Percentiles rank a stretch among this genome's conserved stretches.
Evolutionary conservation across 1,140 invertebrate species (phyloP).

Genomic region (Lepidurus couesii): DNA sequence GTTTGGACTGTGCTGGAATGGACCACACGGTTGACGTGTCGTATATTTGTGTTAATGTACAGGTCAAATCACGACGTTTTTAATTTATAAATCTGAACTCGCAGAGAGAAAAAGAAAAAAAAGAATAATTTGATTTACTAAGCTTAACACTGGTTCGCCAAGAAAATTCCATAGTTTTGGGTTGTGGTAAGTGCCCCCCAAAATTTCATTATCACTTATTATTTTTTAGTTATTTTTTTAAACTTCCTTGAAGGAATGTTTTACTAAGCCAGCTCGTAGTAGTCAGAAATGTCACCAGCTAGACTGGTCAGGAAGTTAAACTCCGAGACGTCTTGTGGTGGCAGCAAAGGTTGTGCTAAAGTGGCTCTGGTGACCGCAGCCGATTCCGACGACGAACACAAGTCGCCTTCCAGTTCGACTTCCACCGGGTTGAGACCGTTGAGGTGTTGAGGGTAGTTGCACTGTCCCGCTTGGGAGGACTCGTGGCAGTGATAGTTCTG

Average conservation of each 20-base stretch:
- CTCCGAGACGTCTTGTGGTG: slow-evolving; percentile 81
- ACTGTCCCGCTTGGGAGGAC: neutral
- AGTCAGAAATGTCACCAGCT: slow-evolving; percentile 85
- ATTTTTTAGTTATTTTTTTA: neutral
- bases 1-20: no score
- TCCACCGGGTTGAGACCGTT: neutral
- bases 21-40: no score
- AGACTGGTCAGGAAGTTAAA: slow-evolving; percentile 86
- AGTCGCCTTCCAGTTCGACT: neutral
- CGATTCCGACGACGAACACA: neutral
- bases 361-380: neutral
- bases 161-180: no score
- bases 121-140: no score
- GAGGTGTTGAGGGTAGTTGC: neutral
- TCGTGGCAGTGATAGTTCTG: neutral
- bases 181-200: neutral
- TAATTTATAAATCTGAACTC: no score
- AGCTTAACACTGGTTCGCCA: no score
- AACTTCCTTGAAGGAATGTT: no score
- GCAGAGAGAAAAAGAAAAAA: no score
- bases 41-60: no score
- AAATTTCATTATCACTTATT: neutral
- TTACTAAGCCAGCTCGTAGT: slow-evolving; percentile 70
- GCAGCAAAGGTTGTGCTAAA: slow-evolving; percentile 51
- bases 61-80: no score